Percentiles rank a stretch among this genome's conserved stretches.
phyloP scores from a whole-genome alignment of 2,797 vertebrate genomes.

The Pipistrellus pipistrellus region DNA sequence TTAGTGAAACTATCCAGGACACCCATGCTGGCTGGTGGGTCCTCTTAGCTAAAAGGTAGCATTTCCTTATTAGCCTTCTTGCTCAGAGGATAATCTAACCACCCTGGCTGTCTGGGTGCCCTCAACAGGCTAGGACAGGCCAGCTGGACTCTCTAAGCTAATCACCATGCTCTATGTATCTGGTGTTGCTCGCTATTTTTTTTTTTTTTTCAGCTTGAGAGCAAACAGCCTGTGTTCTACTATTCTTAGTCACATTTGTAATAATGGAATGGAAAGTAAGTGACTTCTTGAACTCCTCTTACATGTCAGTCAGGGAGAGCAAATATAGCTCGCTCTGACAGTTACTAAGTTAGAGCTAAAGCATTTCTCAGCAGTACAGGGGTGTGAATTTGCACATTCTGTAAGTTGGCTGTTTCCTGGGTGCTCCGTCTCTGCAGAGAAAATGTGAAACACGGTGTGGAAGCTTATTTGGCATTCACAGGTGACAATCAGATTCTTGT shows the following conservation, averaged over 20 bases:
- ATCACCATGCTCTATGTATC: neutral
- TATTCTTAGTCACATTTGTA: constrained; percentile 67
- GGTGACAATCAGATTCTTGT: constrained; percentile 71
- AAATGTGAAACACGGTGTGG: constrained; percentile 60
- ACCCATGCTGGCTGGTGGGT: neutral
- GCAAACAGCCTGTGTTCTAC: constrained; percentile 1
- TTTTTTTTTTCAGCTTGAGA: neutral
- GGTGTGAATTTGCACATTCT: constrained; percentile 82
- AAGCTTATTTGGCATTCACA: constrained; percentile 68
- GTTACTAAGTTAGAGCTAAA: constrained; percentile 69
- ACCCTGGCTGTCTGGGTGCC: neutral
- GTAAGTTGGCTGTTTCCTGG: constrained; percentile 65
- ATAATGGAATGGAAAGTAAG: constrained; percentile 65
- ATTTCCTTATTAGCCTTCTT: neutral
- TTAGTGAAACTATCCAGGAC: constrained; percentile 69
- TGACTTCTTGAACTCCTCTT: constrained; percentile 74
- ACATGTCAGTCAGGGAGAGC: constrained; percentile 68
- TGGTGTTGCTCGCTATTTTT: neutral
- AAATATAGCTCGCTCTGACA: constrained; percentile 77
- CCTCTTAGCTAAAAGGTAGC: neutral
- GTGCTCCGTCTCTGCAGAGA: constrained; percentile 49
- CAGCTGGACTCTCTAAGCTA: neutral
- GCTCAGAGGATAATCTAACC: neutral
- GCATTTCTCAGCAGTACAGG: constrained; percentile 75
- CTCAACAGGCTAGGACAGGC: neutral